Conservation (phyloP, 30 jellyfish, hydroid and myxozoan species). For the Hydra vulgaris region DNA sequence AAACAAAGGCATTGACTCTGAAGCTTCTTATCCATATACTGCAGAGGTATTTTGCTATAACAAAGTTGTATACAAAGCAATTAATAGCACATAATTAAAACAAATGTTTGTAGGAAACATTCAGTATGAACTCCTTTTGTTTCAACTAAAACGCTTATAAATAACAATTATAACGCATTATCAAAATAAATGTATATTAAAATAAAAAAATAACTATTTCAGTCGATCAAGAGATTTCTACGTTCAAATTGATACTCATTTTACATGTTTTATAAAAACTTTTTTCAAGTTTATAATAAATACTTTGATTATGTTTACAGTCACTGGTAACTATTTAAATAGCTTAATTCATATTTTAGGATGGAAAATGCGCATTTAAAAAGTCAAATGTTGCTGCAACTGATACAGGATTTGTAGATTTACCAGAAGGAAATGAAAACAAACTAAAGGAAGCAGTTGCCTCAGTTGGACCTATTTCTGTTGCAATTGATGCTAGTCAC, state of each 20-base stretch:
- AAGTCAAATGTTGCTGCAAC: slow-evolving; percentile 51
- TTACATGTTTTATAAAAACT: too few relatives aligned
- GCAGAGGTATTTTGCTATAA: slow-evolving; percentile 53
- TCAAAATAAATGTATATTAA: too few relatives aligned
- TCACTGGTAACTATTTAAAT: too few relatives aligned
- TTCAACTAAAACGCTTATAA: background rate
- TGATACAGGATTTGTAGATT: slow-evolving; percentile 70
- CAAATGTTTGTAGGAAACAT: background rate
- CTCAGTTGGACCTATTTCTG: slow-evolving; percentile 86
- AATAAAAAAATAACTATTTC: too few relatives aligned
- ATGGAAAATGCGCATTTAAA: slow-evolving; percentile 64
- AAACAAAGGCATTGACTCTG: slow-evolving; percentile 82
- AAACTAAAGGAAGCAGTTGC: slow-evolving; percentile 79
- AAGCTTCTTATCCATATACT: slow-evolving; percentile 71
- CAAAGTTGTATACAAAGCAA: background rate
- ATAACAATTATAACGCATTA: background rate
- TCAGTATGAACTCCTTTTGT: background rate
- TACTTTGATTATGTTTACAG: too few relatives aligned
- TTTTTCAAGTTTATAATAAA: too few relatives aligned
- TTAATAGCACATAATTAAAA: background rate
- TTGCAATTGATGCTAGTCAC: slow-evolving; percentile 94
- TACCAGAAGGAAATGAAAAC: slow-evolving; percentile 80
- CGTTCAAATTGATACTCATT: too few relatives aligned
- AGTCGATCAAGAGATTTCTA: too few relatives aligned
- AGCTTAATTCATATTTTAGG: too few relatives aligned